A percentile compares a stretch with the other conserved stretches of the same genome.
phyloP scores from a whole-genome alignment of 2,888 invertebrate species.

The Caenorhabditis macrosperma region DNA sequence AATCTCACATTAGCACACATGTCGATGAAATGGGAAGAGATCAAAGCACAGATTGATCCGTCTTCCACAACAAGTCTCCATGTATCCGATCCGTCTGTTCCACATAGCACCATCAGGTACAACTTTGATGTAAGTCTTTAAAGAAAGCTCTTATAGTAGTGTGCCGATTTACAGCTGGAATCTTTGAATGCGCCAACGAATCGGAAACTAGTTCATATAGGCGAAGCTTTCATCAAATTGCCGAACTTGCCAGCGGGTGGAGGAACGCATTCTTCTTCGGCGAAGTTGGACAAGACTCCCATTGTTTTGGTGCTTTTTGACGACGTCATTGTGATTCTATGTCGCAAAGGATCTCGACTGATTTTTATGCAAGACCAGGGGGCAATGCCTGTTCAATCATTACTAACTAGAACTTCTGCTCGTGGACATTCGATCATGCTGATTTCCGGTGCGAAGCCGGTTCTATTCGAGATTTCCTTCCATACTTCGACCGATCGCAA shows the following conservation, averaged over 20 bases:
- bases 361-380: conserved; percentile 68
- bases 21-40: conserved; percentile 67
- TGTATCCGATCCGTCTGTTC: conserved; percentile 54
- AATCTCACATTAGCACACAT: conserved; percentile 65
- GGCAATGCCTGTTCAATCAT: conserved; percentile 57
- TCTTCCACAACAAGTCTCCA: conserved; percentile 54
- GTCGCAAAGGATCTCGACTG: conserved; percentile 46
- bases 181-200: conserved; percentile 35
- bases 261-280: conserved; percentile 26
- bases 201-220: conserved; percentile 46
- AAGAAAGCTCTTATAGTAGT: not conserved
- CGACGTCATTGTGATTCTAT: conserved; percentile 67
- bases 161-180: conserved; percentile 29
- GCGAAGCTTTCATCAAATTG: conserved; percentile 50
- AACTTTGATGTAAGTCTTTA: conserved; percentile 49
- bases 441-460: conserved; percentile 61
- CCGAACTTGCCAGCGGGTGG: conserved; percentile 14
- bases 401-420: conserved; percentile 61
- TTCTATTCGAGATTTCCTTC: conserved; percentile 66
- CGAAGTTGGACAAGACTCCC: conserved; percentile 41
- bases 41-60: conserved; percentile 59
- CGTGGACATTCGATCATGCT: conserved; percentile 65
- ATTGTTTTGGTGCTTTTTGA: conserved; percentile 65
- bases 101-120: conserved; percentile 36
- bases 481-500: conserved; percentile 56